phyloP scores from a whole-genome alignment of 2,113 vertebrate genomes.

The Notothenia rossii region DNA sequence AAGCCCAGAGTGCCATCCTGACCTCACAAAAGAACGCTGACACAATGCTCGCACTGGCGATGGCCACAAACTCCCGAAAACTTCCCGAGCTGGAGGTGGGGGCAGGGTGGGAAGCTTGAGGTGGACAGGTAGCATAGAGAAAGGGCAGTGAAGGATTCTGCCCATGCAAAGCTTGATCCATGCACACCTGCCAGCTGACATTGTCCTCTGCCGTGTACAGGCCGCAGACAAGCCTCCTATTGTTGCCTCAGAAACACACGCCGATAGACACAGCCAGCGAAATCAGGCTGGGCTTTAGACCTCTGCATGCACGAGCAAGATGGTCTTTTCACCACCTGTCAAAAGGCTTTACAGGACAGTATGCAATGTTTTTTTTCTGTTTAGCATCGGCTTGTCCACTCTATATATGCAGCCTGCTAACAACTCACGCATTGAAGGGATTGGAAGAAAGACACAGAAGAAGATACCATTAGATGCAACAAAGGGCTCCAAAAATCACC shows the following conservation, averaged over 20 bases:
- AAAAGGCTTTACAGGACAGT: constrained; percentile 45
- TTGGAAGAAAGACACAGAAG: constrained; percentile 17
- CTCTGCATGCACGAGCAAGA: constrained; percentile 73
- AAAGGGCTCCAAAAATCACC: background rate
- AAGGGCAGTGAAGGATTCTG: constrained; percentile 62
- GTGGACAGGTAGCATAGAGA: constrained; percentile 51
- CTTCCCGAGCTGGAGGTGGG: constrained; percentile 20
- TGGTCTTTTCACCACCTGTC: constrained; percentile 69
- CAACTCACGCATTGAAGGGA: background rate
- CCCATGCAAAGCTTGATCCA: constrained; percentile 84
- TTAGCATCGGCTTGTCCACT: constrained; percentile 57
- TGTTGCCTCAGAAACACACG: constrained; percentile 70
- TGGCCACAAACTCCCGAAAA: constrained; percentile 56
- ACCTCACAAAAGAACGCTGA: constrained; percentile 74
- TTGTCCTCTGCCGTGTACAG: constrained; percentile 68
- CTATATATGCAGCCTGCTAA: constrained; percentile 21
- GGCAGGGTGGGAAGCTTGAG: constrained; percentile 26
- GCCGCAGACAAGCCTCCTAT: constrained; percentile 81
- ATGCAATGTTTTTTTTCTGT: constrained; percentile 55
- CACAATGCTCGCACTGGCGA: constrained; percentile 70
- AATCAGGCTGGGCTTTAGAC: constrained; percentile 49
- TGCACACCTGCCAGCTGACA: constrained; percentile 81
- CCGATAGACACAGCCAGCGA: constrained; percentile 33
- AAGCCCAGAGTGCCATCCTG: constrained; percentile 44
- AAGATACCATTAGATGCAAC: constrained; percentile 17